Percentiles rank a stretch among this genome's conserved stretches.
phyloP scores from a whole-genome alignment of 2,113 vertebrate genomes.

The Tonatia bakeri region DNA sequence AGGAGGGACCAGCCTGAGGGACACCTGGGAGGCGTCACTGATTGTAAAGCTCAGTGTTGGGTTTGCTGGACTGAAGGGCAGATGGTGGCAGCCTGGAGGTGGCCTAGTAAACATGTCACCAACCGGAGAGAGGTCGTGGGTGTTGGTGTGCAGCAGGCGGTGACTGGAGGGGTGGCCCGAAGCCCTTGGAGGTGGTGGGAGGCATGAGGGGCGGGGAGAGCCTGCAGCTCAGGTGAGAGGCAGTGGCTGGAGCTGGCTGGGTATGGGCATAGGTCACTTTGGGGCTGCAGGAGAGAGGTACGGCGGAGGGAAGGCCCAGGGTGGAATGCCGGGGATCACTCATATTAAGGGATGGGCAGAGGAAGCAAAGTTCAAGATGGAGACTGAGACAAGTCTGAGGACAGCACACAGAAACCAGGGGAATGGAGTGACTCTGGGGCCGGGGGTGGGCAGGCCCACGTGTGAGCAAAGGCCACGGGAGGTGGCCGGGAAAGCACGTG shows the following conservation, averaged over 20 bases:
- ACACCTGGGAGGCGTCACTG: neutral
- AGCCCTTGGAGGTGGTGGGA: neutral
- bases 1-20: neutral
- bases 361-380: neutral
- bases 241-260: neutral
- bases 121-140: neutral
- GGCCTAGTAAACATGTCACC: no score
- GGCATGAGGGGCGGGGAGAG: neutral
- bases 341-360: neutral
- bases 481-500: neutral
- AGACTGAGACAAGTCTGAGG: neutral
- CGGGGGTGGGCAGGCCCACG: neutral
- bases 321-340: neutral
- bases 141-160: rapidly evolving
- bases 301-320: neutral
- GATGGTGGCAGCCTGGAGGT: neutral
- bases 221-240: neutral
- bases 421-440: neutral
- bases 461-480: neutral
- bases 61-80: neutral
- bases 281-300: neutral
- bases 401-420: neutral
- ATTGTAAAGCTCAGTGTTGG: neutral
- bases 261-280: no score
- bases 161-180: no score